Conservation (phyloP, 2,797 vertebrate genomes). For the Mastacembelus armatus region DNA sequence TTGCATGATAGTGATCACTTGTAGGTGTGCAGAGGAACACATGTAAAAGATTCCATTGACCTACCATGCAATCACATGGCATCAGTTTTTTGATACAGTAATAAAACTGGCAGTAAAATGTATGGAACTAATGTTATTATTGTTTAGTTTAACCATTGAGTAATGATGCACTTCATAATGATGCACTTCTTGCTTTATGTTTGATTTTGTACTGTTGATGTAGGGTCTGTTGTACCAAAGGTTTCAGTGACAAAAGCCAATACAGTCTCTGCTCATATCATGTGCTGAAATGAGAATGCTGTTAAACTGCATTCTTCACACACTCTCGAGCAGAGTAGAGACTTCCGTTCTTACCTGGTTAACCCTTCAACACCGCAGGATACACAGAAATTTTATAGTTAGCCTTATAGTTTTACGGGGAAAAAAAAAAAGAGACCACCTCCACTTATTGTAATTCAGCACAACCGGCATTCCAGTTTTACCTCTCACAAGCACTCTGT, state of each 20-base stretch:
- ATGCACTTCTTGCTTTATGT: too few species aligned
- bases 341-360: background rate
- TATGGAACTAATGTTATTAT: background rate
- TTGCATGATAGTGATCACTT: constrained; percentile 9
- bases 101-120: background rate
- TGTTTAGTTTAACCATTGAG: background rate
- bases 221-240: background rate
- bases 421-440: too few species aligned
- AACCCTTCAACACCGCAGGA: background rate
- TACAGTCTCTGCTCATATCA: constrained; percentile 20
- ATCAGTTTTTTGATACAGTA: background rate
- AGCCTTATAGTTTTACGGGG: too few species aligned
- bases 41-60: background rate
- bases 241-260: background rate
- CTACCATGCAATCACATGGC: background rate
- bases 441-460: background rate
- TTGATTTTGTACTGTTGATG: background rate
- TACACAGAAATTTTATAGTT: too few species aligned
- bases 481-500: background rate
- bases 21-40: constrained; percentile 9
- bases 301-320: constrained; percentile 63
- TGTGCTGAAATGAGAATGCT: constrained; percentile 58
- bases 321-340: background rate
- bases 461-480: constrained; percentile 12
- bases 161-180: background rate